phyloP scores from a whole-genome alignment of 1,140 invertebrate genomes.

The Drosophila mayri region DNA sequence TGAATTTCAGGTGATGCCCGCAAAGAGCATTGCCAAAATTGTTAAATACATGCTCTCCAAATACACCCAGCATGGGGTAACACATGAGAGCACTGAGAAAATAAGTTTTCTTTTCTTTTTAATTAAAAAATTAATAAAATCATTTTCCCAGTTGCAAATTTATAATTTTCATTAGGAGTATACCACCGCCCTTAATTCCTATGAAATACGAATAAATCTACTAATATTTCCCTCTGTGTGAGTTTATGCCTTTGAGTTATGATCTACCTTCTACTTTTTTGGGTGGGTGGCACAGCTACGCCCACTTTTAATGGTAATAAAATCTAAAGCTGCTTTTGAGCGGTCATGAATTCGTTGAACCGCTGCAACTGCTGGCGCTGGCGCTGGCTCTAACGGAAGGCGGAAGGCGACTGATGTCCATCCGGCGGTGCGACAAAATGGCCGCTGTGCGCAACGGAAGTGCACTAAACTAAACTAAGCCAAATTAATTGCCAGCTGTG shows the following conservation, averaged over 20 bases:
- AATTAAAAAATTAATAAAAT: too few relatives aligned
- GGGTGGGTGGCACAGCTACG: constrained; percentile 6
- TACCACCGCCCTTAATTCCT: not conserved
- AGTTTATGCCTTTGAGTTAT: constrained; percentile 79
- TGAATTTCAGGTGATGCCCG: constrained; percentile 74
- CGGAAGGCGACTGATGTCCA: constrained; percentile 53
- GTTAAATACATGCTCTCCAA: constrained; percentile 56
- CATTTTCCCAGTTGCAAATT: too few relatives aligned
- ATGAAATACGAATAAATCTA: too few relatives aligned
- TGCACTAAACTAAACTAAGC: constrained; percentile 82
- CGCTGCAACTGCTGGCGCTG: constrained; percentile 14
- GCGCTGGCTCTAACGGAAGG: constrained; percentile 10
- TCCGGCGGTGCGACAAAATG: constrained; percentile 77
- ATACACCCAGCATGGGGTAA: constrained; percentile 19
- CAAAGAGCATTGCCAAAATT: constrained; percentile 81
- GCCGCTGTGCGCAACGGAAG: constrained; percentile 77
- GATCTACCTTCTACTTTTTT: constrained; percentile 68
- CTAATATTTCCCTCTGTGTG: not conserved
- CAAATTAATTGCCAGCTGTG: constrained; percentile 78
- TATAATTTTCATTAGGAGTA: not conserved
- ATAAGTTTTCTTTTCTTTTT: not conserved
- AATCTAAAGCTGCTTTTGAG: constrained; percentile 79
- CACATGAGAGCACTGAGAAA: constrained; percentile 26
- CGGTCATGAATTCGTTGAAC: constrained; percentile 63
- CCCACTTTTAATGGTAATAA: constrained; percentile 79